Evolutionary conservation across 2,888 invertebrate species (phyloP), one percentile per base, ranked within the genome.

Genomic region (Tetanocera ferruginea): DNA sequence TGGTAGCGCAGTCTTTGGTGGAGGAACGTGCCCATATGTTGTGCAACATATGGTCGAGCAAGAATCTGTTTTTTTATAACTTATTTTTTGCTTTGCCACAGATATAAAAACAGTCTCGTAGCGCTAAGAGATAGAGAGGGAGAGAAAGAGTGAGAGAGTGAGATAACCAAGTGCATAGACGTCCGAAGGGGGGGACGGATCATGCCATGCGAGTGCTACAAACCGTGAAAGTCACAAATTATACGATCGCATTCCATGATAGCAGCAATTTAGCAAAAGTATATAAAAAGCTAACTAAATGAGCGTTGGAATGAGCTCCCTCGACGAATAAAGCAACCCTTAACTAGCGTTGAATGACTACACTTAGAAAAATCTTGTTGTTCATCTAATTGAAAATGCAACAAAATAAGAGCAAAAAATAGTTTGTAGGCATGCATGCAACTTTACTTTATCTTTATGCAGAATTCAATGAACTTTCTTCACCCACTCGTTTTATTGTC

Each of bases 181-280:
- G 6, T 43, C 19, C 11, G n/a, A 31, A 25, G 31, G 19, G 51
- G 19, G 28, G 5, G 37, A 23, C 49, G 5, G 49, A 43, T 43
- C 43, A 43, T 43, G 1, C 2, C 11, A 43, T 34, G 19, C 25
- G 75, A 80, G 80, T 79, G 84, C 85, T 81, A 77, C 83, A 83
- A 88, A 86, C 87, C 88, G 86, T 87, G 84, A 87, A 88, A 85
- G 88, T 88, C 85, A 86, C 83, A 89, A 88, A 88, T 89, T 88
- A 88, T 85, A 81, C 81, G 89, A 89, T 88, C 88, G 83, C 83
- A 85, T 83, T 84, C 83, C 85, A 83, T 86, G 89, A 87, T 87
- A 87, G 88, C 82, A 85, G 85, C 85, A 88, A 88, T 87, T 87
- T 87, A 83, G 85, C 31, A 19, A 25, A 37, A 62, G 73, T 37